Conservation (phyloP, 2,888 invertebrate genomes). For the Cecidostiba fungosa region DNA sequence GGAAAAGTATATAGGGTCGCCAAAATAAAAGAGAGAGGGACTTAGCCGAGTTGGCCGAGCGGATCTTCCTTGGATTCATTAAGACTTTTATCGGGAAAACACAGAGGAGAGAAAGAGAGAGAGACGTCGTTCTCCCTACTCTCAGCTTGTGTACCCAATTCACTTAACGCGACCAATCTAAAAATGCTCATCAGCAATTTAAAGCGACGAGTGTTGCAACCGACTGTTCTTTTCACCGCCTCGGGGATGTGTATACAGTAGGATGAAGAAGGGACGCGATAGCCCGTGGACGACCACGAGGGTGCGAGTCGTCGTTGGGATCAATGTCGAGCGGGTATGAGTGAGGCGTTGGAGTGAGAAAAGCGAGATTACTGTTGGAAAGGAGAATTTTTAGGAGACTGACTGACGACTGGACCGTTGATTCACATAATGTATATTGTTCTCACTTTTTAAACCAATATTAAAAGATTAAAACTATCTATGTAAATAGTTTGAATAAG, state of each 20-base stretch:
- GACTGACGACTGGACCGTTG: no score
- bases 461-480: no score
- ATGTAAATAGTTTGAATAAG: no score
- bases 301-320: no score
- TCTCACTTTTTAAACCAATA: no score
- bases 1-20: background rate
- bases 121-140: background rate
- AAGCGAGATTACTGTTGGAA: no score
- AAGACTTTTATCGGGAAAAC: constrained; percentile 77
- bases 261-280: constrained; percentile 14
- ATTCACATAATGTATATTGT: no score
- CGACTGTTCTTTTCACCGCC: constrained; percentile 37
- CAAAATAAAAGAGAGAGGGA: constrained; percentile 22
- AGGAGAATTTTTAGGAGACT: no score
- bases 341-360: no score
- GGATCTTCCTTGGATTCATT: constrained; percentile 66
- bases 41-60: constrained; percentile 15
- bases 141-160: constrained; percentile 77
- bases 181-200: constrained; percentile 80
- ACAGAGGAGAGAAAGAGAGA: constrained; percentile 68
- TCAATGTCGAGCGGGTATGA: no score
- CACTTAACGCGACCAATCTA: constrained; percentile 80
- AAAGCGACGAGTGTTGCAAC: constrained; percentile 71
- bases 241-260: constrained; percentile 11
- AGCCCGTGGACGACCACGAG: no score